Conservation (phyloP, 2,797 vertebrate genomes). For the Channa striata region DNA sequence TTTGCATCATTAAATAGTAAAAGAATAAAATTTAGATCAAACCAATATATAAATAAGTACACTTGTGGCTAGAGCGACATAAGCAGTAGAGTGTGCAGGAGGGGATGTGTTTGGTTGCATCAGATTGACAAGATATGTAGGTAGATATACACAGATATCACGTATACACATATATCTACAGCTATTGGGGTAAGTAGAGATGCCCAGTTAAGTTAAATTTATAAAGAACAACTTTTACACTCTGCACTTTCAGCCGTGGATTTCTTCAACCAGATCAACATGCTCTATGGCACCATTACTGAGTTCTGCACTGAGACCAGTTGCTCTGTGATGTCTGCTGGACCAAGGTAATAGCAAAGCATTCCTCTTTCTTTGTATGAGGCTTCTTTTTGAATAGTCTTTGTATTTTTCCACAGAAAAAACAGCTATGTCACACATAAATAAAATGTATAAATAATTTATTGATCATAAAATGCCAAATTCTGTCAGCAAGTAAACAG, state of each 20-base stretch:
- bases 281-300: conserved; percentile 97
- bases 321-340: conserved; percentile 96
- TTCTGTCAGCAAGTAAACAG: no score
- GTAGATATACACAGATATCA: no score
- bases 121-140: background rate
- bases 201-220: background rate
- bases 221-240: background rate
- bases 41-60: background rate
- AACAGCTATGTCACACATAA: background rate
- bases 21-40: background rate
- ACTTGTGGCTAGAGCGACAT: no score
- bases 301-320: conserved; percentile 96
- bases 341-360: conserved; percentile 87
- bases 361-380: background rate
- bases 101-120: background rate
- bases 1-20: conserved; percentile 3
- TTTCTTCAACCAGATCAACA: conserved; percentile 99
- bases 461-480: background rate
- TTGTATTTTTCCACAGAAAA: background rate
- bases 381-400: background rate
- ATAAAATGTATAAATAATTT: background rate
- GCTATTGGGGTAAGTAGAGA: no score
- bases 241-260: conserved; percentile 88
- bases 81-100: background rate
- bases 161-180: no score